Conservation (phyloP, 2,888 invertebrate species). For the Dinocampus coccinellae region DNA sequence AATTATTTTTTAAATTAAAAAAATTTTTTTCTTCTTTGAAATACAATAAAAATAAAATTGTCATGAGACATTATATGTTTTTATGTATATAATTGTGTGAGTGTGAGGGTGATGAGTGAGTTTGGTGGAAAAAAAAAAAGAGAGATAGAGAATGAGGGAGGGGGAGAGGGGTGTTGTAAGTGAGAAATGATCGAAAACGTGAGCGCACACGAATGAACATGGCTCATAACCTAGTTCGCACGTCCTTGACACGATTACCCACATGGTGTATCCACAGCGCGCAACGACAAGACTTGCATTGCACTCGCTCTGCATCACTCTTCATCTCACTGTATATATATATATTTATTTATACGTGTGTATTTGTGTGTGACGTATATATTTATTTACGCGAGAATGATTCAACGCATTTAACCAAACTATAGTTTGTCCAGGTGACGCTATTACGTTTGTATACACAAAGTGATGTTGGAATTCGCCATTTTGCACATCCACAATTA, state of each 20-base stretch:
- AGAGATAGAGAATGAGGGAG: too few species aligned
- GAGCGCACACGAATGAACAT: background rate
- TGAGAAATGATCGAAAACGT: background rate
- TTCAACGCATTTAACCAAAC: conserved; percentile 19
- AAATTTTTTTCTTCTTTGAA: too few species aligned
- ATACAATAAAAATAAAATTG: too few species aligned
- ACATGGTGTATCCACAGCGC: conserved; percentile 62
- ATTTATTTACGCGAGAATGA: conserved; percentile 11
- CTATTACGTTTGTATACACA: conserved; percentile 2
- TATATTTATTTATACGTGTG: background rate
- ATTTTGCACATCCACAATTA: background rate
- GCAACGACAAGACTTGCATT: conserved; percentile 22
- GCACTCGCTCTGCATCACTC: conserved; percentile 31
- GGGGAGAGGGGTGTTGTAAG: background rate
- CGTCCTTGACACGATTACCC: conserved; percentile 70
- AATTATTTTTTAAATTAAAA: too few species aligned
- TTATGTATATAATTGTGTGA: too few species aligned
- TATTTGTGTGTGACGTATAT: background rate
- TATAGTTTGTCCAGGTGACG: conserved; percentile 13
- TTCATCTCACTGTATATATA: conserved; percentile 1
- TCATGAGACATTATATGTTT: too few species aligned
- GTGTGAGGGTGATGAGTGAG: too few species aligned
- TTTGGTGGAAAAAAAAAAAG: background rate
- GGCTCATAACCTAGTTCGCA: conserved; percentile 65
- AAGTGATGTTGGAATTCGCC: background rate